Base-by-base conservation (phyloP, 2,888 invertebrate species). In the Ophion ventricosus region DNA sequence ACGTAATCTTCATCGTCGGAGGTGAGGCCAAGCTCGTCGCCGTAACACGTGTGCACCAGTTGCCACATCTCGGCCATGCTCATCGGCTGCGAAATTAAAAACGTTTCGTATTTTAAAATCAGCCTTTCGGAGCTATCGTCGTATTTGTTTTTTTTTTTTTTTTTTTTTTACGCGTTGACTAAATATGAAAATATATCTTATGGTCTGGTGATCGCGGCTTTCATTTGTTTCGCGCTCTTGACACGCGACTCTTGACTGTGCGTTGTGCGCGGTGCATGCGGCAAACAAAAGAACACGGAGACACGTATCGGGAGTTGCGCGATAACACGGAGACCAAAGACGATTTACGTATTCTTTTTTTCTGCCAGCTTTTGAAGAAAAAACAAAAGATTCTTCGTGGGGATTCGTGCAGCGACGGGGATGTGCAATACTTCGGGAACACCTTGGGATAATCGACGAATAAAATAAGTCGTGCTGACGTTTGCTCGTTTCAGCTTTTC, bases 11-110 rank as follows among this genome's bases (percentile, higher is more conserved):
- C 98, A 94, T 99, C 98, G 93, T 98, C 98, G 75, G 97, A 97
- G 67, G 98, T 98, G 92, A 99, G 95, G 64, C 98, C 98, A 88
- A 99, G 94, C 94, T 99, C 98, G 91, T 97, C 97, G 74, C 99
- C 99, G 94, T 99, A 99, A 91, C 97, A 97, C 90, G 96, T 96
- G 94, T 98, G 98, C 86, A 99, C 97, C 96, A 95, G 94, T 88
- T 94, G 94, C 95, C 95, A 95, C 92, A 95, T 93, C 91, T 96
- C 95, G 85, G 94, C 93, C 83, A 94, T 93, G 76, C 94, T 93
- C 94, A 96, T 94, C 63, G 94, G 94, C 95, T 95, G 90, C 80
- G 90, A 88, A 82, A 80, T 63, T 80, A 82, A n/a, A n/a, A 43
- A 57, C 2, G 54, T 35, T 35, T 23, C 26, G 54, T 66, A 26